Base-by-base conservation (phyloP, 2,888 invertebrate genomes). In the Euproctis similis region DNA sequence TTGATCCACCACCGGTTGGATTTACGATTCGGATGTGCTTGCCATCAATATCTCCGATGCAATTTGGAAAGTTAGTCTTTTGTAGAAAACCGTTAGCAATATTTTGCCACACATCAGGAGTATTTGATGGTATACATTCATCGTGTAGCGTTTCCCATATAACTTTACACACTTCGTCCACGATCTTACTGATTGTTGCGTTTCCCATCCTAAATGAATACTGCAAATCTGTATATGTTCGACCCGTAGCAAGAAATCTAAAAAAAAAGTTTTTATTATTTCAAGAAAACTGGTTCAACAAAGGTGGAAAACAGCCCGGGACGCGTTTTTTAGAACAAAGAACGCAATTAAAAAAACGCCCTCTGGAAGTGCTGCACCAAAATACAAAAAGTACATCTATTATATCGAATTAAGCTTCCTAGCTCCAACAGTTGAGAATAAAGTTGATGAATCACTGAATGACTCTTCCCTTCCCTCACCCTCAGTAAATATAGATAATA, bases 131-230 rank as follows among this genome's bases (percentile, higher is more conserved):
- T 35, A 42, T 36, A 21, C 32, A 34, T 28, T 35, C 30, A 24
- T 30, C 17, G 7, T 13, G 40, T 34, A 58, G 42, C 18, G 30
- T 35, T 39, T 48, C 39, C 51, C 51, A 56, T 28, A 66, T 53
- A 29, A 34, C 44, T 23, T 22, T 22, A 38, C 61, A 62, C 20
- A 61, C 55, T 40, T 57, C 48, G 10, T 22, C 12, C 29, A 33
- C 38, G 8, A 28, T 30, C 1, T 11, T 6, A 21, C 21, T 29
- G 23, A 66, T 55, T 28, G 61, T 65, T 30, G 54, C 30, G 8
- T 39, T 34, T 33, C 59, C 62, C 10, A 68, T 28, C 31, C 59
- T 43, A 38, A 46, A 67, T 26, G 34, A 36, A 38, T 54, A 57
- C 7, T 53, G 47, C 24, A 68, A 34, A 28, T 56, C 51, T 30